Base-by-base conservation (phyloP, 1,140 invertebrate genomes). In the Schlechtendalia chinensis region DNA sequence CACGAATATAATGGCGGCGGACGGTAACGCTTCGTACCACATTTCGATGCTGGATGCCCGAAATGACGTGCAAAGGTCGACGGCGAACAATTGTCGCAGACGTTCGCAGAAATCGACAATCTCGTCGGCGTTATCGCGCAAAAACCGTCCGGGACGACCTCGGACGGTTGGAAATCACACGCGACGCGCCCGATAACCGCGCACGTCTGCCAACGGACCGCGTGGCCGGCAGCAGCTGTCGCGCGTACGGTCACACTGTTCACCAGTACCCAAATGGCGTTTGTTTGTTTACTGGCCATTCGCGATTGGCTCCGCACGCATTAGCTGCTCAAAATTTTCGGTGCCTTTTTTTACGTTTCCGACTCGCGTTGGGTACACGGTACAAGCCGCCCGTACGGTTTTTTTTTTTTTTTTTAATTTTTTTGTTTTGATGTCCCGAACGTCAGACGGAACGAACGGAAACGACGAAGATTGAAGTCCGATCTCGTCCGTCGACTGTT, bases 251-350 rank as follows among this genome's bases (percentile, higher is more conserved):
- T 24, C 17, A 39, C 75, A 79, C 75, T 79, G 75, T 79, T 79
- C 63, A n/a, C n/a, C n/a, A n/a, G n/a, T n/a, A 59, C 63, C 39
- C 63, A 19, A 79, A 79, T 79, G 75, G 75, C 75, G 75, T 79
- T 79, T 79, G 75, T 79, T 79, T 79, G 75, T 79, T 63, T 79
- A 79, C 75, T 79, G 58, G 75, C 58, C 47, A 63, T 79, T 50
- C 22, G 16, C 56, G 53, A 79, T 79, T 79, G 75, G 75, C 39
- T 63, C 58, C 16, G 39, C 27, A 63, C 58, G 19, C 75, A 79
- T 79, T 79, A 79, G 75, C 56, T 63, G 39, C 56, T 79, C 56
- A 79, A 79, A 79, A 47, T 79, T 61, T 79, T 27, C 39, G 75
- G 75, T 79, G 56, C 75, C 32, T 79, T 61, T 39, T 79, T 71